Percentiles rank a stretch among this genome's conserved stretches.
Evolutionary conservation across 2,888 invertebrate genomes (phyloP).

Genomic region (Calameuta filiformis): DNA sequence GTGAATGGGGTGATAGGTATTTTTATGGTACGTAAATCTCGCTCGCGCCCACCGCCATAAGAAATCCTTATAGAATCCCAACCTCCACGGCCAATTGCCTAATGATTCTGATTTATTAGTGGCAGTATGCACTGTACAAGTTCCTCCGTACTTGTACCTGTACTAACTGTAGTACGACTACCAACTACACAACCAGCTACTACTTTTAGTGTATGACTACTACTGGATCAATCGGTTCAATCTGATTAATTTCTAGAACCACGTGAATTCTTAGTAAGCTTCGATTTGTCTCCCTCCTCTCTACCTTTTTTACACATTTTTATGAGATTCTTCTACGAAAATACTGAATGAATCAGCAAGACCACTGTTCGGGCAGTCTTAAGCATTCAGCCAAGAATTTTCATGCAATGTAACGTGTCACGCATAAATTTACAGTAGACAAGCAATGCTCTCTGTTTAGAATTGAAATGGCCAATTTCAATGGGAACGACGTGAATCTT

Average conservation of each 20-base stretch:
- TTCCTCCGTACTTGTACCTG: no score
- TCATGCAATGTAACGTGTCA: constrained; percentile 31
- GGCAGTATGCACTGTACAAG: background rate
- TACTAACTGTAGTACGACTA: no score
- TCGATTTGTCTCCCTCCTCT: no score
- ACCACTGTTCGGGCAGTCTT: no score
- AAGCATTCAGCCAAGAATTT: constrained; percentile 23
- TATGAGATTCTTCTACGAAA: no score
- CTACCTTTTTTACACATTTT: no score
- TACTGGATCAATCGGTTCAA: no score
- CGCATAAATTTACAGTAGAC: constrained; percentile 31
- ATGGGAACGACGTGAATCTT: background rate
- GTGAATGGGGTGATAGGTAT: constrained; percentile 13
- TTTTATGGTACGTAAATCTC: constrained; percentile 21
- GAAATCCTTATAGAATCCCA: constrained; percentile 13
- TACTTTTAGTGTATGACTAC: no score
- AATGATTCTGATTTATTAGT: constrained; percentile 49
- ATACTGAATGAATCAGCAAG: no score
- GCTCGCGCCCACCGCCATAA: constrained; percentile 11
- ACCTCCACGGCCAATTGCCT: constrained; percentile 42
- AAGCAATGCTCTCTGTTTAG: constrained; percentile 25
- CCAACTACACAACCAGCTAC: no score
- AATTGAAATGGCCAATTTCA: constrained; percentile 35
- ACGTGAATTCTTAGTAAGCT: no score
- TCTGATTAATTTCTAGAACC: no score